A percentile compares a stretch with the other conserved stretches of the same genome.
phyloP scores from a whole-genome alignment of 2,888 invertebrate species.

The Incurvaria masculella region DNA sequence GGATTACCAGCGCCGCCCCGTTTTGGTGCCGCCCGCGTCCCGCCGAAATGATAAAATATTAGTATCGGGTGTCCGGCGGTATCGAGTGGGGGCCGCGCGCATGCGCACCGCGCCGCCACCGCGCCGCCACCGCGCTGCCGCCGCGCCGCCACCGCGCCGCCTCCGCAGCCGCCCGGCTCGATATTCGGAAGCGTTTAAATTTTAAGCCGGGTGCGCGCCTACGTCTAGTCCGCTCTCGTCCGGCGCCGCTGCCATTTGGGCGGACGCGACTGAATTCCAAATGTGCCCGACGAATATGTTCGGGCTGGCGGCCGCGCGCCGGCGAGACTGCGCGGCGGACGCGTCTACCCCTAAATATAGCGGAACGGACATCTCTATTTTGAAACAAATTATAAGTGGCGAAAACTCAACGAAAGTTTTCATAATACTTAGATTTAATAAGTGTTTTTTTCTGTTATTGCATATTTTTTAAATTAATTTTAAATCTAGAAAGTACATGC shows the following conservation, averaged over 20 bases:
- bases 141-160: constrained; percentile 7
- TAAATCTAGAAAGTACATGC: too few species aligned
- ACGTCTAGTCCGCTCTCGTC: neutral
- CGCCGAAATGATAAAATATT: constrained; percentile 39
- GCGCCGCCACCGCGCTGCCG: constrained; percentile 15
- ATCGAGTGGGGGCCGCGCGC: constrained; percentile 25
- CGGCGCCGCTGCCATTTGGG: neutral
- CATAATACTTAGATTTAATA: too few species aligned
- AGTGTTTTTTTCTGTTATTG: too few species aligned
- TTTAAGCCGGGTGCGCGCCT: constrained; percentile 21
- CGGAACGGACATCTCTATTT: too few species aligned
- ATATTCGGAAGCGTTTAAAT: constrained; percentile 19
- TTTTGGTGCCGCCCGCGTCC: constrained; percentile 21
- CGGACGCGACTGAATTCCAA: neutral
- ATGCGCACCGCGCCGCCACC: constrained; percentile 8
- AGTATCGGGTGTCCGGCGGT: constrained; percentile 25
- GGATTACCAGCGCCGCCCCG: constrained; percentile 19
- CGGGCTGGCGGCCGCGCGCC: too few species aligned
- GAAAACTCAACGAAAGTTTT: too few species aligned
- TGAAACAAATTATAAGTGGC: too few species aligned
- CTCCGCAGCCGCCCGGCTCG: constrained; percentile 13
- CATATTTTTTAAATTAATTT: too few species aligned
- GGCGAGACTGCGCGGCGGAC: too few species aligned
- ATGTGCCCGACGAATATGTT: neutral
- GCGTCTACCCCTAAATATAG: too few species aligned